Percentiles rank a stretch among this genome's conserved stretches.
phyloP scores from a whole-genome alignment of 2,113 vertebrate species.

The Sturnus vulgaris region DNA sequence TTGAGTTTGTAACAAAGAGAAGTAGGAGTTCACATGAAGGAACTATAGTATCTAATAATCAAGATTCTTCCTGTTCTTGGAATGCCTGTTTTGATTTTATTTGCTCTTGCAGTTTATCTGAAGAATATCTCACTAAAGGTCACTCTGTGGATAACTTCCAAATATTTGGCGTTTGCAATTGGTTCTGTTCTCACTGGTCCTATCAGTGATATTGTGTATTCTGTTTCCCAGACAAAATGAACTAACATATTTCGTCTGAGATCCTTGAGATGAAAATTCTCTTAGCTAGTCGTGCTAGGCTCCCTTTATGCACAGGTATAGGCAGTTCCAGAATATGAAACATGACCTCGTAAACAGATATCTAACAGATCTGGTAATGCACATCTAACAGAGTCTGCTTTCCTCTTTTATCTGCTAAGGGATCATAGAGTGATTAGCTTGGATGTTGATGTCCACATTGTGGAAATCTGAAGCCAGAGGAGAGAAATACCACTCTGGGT shows the following conservation, averaged over 20 bases:
- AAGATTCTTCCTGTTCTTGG: neutral
- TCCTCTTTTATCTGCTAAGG: neutral
- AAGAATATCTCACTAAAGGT: neutral
- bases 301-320: neutral
- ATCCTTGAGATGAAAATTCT: neutral
- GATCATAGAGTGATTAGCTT: neutral
- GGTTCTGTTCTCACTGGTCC: neutral
- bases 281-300: neutral
- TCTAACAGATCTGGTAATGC: neutral
- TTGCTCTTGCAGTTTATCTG: neutral
- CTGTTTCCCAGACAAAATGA: neutral
- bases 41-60: neutral
- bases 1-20: neutral
- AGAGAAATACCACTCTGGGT: neutral
- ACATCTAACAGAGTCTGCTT: neutral
- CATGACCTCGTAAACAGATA: neutral
- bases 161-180: constrained; percentile 16
- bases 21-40: neutral
- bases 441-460: neutral
- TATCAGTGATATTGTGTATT: neutral
- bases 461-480: neutral
- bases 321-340: neutral
- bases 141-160: neutral
- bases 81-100: neutral
- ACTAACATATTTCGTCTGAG: neutral